Evolutionary conservation across 2,888 invertebrate genomes (phyloP).

Genomic region (Drosophila fungiperda): DNA sequence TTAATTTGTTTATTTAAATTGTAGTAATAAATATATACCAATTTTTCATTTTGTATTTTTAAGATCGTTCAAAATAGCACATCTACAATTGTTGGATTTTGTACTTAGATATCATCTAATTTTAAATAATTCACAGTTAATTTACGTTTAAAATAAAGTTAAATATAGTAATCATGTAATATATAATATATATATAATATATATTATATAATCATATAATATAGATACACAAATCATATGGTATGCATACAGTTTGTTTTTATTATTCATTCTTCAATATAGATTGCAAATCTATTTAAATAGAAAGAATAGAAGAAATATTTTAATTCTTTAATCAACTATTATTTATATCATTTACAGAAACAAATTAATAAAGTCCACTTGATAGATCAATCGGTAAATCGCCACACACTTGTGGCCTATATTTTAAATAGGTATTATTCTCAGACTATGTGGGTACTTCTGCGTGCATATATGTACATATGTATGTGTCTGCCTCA

Average conservation of each 20-base stretch:
- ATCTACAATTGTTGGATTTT: background rate
- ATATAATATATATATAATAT: too few relatives aligned
- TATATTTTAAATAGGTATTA: slow-evolving; percentile 1
- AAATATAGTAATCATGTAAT: too few relatives aligned
- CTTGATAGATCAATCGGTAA: slow-evolving; percentile 31
- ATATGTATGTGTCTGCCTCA: slow-evolving; percentile 43
- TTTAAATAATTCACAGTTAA: background rate
- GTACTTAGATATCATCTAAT: background rate
- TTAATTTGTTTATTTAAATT: background rate
- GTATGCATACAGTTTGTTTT: background rate
- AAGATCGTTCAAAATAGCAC: background rate
- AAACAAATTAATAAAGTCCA: background rate
- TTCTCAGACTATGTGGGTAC: background rate
- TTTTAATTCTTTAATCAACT: background rate
- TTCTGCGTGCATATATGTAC: background rate
- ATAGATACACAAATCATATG: background rate
- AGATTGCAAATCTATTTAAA: background rate
- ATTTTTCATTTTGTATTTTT: background rate
- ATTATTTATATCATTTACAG: background rate
- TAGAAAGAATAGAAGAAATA: background rate
- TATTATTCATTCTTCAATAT: background rate
- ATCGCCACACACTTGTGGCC: slow-evolving; percentile 41
- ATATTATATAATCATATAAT: background rate
- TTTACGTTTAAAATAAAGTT: background rate
- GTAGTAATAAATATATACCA: background rate